A percentile compares a stretch with the other conserved stretches of the same genome.
Evolutionary conservation across 2,113 vertebrate genomes (phyloP).

Genomic region (Sapayoa aenigma): DNA sequence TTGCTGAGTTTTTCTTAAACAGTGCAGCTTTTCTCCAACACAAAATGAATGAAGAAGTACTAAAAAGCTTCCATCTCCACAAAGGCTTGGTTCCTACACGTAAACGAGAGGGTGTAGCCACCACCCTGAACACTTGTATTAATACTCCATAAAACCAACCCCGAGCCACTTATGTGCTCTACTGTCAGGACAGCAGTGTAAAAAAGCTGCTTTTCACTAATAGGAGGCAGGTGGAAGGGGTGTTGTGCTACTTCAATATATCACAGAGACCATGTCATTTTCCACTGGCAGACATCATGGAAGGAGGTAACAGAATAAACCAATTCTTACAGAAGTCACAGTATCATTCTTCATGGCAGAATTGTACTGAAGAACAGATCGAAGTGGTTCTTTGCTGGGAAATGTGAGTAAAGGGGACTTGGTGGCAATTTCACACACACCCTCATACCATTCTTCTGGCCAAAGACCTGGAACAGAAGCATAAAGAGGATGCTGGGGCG

Average conservation of each 20-base stretch:
- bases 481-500: neutral
- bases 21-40: neutral
- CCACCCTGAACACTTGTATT: neutral
- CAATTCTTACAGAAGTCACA: slow-evolving; percentile 82
- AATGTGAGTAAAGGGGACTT: slow-evolving; percentile 95
- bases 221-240: neutral
- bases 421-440: slow-evolving; percentile 95
- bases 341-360: slow-evolving; percentile 97
- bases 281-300: neutral
- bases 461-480: slow-evolving; percentile 83
- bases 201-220: neutral
- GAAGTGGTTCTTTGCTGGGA: slow-evolving; percentile 93
- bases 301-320: neutral
- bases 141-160: neutral
- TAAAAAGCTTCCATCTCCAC: neutral
- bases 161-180: neutral
- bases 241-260: neutral
- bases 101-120: neutral
- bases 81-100: neutral
- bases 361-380: slow-evolving; percentile 96
- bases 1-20: neutral
- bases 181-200: neutral
- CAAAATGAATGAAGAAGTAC: neutral
- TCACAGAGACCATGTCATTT: neutral
- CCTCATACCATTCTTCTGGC: slow-evolving; percentile 98